Base-by-base conservation (phyloP, 2,113 vertebrate species). In the Odocoileus hemionus region DNA sequence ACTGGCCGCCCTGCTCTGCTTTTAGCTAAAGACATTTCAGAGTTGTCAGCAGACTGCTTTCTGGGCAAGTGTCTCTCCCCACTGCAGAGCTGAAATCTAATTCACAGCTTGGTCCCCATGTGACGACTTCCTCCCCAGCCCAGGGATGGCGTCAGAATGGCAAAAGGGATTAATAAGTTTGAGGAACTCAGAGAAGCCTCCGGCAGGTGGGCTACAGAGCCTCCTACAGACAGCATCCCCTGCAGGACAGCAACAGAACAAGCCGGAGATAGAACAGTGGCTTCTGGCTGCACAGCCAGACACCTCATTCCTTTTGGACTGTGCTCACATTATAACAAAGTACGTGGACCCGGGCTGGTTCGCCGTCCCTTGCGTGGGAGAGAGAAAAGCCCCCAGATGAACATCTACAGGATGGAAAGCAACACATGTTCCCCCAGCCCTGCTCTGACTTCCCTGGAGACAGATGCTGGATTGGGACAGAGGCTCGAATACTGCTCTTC, bases 71-170 rank as follows among this genome's bases (percentile, higher is more conserved):
- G 45, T 52, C 1, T 85, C 33, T 84, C 28, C 36, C 67, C 30
- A 57, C 80, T 54, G n/a, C 39, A 61, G 60, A 86, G 79, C 30
- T 4, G 13, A 92, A 92, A 93, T 95, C 88, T 91, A 92, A 60
- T 95, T 97, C 86, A 92, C 95, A 97, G 88, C 52, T 94, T 70
- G 70, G n/a, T 64, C 36, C 57, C n/a, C 36, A 87, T 74, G 64
- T 57, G 89, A 92, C 67, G 50, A 52, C 76, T 61, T 89, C 84
- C 80, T 87, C 43, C 25, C 21, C 50, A 70, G 57, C 43, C 26
- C 28, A 43, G 58, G 23, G 45, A n/a, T 13, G 80, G 78, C 16
- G 0, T 61, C 76, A 50, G 36, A 15, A 70, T 15, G 30, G 54
- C 28, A 89, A 79, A 39, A 26, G n/a, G 61, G 70, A 45, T 91